Conservation (phyloP, 2,797 vertebrate species). For the Forpus xanthops region DNA sequence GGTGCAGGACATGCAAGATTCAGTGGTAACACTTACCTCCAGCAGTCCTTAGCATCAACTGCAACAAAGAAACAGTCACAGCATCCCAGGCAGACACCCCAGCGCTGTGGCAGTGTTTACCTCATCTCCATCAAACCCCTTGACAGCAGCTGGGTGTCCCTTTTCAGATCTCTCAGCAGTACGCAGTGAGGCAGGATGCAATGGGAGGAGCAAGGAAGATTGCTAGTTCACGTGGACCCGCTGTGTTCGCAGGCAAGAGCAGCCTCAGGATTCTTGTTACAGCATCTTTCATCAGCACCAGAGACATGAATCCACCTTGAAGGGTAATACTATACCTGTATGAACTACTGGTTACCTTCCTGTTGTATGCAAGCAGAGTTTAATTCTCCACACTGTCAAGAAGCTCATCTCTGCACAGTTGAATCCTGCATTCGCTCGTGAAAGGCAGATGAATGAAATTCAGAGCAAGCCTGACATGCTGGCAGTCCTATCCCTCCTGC, state of each 20-base stretch:
- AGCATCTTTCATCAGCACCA: background rate
- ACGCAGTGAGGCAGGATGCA: background rate
- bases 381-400: background rate
- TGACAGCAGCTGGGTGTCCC: background rate
- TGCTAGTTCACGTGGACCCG: background rate
- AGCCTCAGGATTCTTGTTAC: background rate
- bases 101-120: background rate
- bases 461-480: background rate
- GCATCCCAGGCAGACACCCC: background rate
- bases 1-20: background rate
- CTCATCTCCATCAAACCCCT: background rate
- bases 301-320: background rate
- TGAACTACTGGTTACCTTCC: background rate
- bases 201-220: constrained; percentile 46
- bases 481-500: background rate
- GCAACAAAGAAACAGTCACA: background rate
- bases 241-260: background rate
- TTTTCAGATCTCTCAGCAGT: background rate
- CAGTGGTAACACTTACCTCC: background rate
- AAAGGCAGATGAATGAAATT: background rate
- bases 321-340: background rate
- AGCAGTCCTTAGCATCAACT: background rate
- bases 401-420: background rate
- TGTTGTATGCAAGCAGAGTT: background rate
- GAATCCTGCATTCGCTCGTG: background rate